Evolutionary conservation across 2,888 invertebrate genomes (phyloP), one percentile per base, ranked within the genome.

Genomic region (Chironomus tentans): DNA sequence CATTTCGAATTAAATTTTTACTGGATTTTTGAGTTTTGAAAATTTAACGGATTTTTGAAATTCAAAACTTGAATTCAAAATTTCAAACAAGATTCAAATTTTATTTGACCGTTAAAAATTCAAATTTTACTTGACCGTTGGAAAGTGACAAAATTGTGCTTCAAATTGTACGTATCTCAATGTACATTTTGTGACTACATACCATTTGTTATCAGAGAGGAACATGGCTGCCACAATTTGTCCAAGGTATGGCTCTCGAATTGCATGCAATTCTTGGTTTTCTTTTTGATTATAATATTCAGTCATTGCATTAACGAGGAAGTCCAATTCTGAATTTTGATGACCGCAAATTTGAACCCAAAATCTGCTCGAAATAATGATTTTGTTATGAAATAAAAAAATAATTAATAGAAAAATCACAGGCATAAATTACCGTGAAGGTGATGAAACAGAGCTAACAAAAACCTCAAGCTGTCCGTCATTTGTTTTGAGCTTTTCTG

Each of bases 221-320:
- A 92, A 95, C 80, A 91, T 88, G 0, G 94, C 93, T 18, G 94
- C 95, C 13, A 96, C 93, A 77, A 94, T 88, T 82, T 95, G 93
- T 0, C 94, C 95, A 77, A 88, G 85, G 69, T 85, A 84, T 73
- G 88, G 87, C 70, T 85, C 84, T 0, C 83, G 82, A 73, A 93
- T 85, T 76, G 84, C 81, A 81, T 92, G 92, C 3, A 87, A 81
- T 10, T 87, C 87, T 18, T 87, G 85, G 80, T 91, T 92, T 77
- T 90, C 89, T 77, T 85, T 84, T 68, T 87, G 85, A 65, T 85
- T 84, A 81, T 95, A 96, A 82, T 92, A 94, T 4, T 88, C 88
- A 0, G 93, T 93, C 95, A 97, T 95, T 77, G 90, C 87, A 5
- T 89, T 87, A 4, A 93, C 92, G 47, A 97, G 85, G 70, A 90